These are phyloP conservation scores for Cataglyphis cursor DNA, from an alignment of 2,888 invertebrate species.

Conservation along the genomic window DNA sequence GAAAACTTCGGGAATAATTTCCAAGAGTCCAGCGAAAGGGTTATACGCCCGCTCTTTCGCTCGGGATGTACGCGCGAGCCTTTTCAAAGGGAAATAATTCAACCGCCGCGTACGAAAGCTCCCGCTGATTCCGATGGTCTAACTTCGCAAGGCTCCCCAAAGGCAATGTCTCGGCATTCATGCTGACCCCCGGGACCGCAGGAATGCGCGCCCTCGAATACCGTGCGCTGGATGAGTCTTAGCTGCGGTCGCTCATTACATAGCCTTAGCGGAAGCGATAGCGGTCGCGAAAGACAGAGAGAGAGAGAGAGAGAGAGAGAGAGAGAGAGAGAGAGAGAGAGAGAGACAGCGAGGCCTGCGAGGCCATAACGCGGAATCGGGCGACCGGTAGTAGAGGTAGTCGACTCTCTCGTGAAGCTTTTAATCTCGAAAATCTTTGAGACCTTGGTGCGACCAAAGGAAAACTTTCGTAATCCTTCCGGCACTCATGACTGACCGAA, in stretches of 20 bases:
- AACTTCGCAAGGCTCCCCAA: conserved; percentile 69
- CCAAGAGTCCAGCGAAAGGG: conserved; percentile 39
- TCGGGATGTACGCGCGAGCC: conserved; percentile 14
- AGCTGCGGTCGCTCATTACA: conserved; percentile 75
- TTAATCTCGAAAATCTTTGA: conserved; percentile 78
- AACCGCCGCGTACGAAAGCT: conserved; percentile 64
- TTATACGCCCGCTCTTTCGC: conserved; percentile 58
- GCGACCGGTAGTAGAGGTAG: conserved; percentile 41
- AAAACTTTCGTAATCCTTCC: conserved; percentile 65
- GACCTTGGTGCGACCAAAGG: conserved; percentile 70
- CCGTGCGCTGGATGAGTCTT: conserved; percentile 68
- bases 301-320: conserved; percentile 35
- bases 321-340: conserved; percentile 7
- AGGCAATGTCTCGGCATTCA: conserved; percentile 74
- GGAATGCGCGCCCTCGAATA: conserved; percentile 72
- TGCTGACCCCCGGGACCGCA: conserved; percentile 62
- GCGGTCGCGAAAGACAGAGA: conserved; percentile 35
- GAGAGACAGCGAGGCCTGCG: background rate
- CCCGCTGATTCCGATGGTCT: conserved; percentile 49
- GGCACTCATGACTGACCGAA: conserved; percentile 42
- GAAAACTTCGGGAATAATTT: conserved; percentile 66
- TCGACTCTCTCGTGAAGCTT: conserved; percentile 67
- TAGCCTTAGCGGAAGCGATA: conserved; percentile 64
- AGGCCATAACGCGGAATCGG: conserved; percentile 22
- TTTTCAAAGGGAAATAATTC: conserved; percentile 71